These are phyloP conservation scores for Muntiacus reevesi DNA, from an alignment of 2,113 vertebrate genomes.

Conservation along the genomic window DNA sequence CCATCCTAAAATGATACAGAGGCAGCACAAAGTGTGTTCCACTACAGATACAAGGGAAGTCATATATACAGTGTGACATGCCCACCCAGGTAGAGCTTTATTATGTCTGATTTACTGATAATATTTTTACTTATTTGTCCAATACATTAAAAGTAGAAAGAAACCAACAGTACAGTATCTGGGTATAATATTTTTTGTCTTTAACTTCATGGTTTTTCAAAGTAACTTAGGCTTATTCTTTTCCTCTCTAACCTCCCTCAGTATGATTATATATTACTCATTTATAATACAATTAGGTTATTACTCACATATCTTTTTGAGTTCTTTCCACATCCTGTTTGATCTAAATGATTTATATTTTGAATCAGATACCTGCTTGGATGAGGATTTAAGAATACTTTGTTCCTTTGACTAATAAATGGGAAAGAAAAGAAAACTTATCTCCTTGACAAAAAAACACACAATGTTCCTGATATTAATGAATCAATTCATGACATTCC, in stretches of 20 bases:
- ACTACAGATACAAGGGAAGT: not conserved
- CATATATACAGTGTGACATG: not conserved
- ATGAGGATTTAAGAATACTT: constrained; percentile 19
- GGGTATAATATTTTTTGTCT: not conserved
- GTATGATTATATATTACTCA: not conserved
- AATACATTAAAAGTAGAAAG: constrained; percentile 8
- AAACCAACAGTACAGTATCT: constrained; percentile 6
- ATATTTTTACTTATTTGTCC: constrained; percentile 18
- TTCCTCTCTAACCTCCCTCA: not conserved
- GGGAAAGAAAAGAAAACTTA: constrained; percentile 37
- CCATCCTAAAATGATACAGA: not conserved
- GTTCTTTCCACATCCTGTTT: not conserved
- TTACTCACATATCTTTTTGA: not conserved
- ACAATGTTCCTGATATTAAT: constrained; percentile 47
- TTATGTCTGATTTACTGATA: not conserved
- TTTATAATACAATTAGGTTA: not conserved
- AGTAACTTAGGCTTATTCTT: not conserved
- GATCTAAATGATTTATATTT: not conserved
- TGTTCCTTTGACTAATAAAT: constrained; percentile 29
- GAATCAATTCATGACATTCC: constrained; percentile 46
- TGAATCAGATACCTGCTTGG: not conserved
- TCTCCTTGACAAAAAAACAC: constrained; percentile 26
- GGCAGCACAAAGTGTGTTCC: not conserved
- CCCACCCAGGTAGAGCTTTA: not conserved
- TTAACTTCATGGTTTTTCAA: constrained; percentile 26